Evolutionary conservation across 2,888 invertebrate genomes (phyloP), one percentile per base, ranked within the genome.

Genomic region (Drosophila putrida): DNA sequence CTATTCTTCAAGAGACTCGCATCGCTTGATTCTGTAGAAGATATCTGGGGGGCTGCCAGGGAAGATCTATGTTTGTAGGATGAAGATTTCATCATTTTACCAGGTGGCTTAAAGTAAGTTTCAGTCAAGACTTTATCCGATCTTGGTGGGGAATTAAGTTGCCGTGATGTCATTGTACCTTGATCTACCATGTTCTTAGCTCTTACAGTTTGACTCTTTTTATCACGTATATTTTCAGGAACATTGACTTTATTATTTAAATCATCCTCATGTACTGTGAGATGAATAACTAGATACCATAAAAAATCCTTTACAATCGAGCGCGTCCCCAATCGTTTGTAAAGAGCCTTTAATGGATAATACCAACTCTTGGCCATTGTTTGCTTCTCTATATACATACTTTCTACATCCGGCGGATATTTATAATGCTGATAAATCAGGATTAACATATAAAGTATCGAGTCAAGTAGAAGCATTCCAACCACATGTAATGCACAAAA

Each of bases 401-500:
- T 28, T 1, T 25, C 2, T 35, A 51, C n/a, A 13, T 64, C 44
- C 10, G 63, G 63, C 13, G 59, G 63, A 39, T 35, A 38, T n/a
- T 38, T 65, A 11, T 55, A 36, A 8, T 65, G 43, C 0, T 31
- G 13, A 39, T 70, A 65, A 0, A 65, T 2, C 0, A 65, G 41
- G 33, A 65, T 38, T 0, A 65, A 4, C 28, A 51, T 39, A n/a
- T 70, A 64, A 0, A 70, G 1, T 0, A 65, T 28, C 4, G 65
- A 50, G 11, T 59, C 69, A 0, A 65, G 9, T 31, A 70, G 46
- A 4, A 70, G 11, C 60, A 70, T 61, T 6, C 15, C 36, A n/a
- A n/a, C 13, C 0, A 65, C 55, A 47, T 65, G 64, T 0, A 8
- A 27, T 6, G 41, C 15, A 35, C 38, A 38, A 0, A 69, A 31